Evolutionary conservation across 2,113 vertebrate species (phyloP).

Genomic region (Ochotona princeps): DNA sequence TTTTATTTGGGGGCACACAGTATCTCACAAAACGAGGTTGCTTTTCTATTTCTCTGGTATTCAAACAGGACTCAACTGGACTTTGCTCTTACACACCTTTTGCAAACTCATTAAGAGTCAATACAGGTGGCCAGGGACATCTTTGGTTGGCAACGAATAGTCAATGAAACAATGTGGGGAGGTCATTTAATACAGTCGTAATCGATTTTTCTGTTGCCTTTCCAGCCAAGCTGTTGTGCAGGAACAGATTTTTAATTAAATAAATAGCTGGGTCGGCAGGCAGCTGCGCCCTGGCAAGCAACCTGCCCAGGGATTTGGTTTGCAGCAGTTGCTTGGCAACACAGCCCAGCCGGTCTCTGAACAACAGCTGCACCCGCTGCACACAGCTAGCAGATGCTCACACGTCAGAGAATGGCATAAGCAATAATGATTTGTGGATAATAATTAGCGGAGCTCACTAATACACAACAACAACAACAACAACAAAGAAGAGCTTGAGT

Average conservation of each 20-base stretch:
- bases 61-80: background rate
- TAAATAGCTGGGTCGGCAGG: slow-evolving; percentile 77
- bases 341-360: slow-evolving; percentile 62
- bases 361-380: slow-evolving; percentile 77
- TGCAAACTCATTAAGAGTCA: slow-evolving; percentile 68
- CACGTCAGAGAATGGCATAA: slow-evolving; percentile 70
- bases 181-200: slow-evolving; percentile 73
- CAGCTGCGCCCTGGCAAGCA: slow-evolving; percentile 77
- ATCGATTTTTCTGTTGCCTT: slow-evolving; percentile 70
- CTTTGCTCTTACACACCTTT: slow-evolving; percentile 35
- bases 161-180: slow-evolving; percentile 74
- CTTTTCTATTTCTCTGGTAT: slow-evolving; percentile 15
- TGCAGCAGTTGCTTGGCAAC: slow-evolving; percentile 79
- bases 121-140: slow-evolving; percentile 30
- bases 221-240: slow-evolving; percentile 36
- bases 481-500: background rate
- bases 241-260: slow-evolving; percentile 82
- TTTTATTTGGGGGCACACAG: slow-evolving; percentile 44
- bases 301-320: slow-evolving; percentile 82
- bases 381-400: slow-evolving; percentile 77
- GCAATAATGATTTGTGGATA: slow-evolving; percentile 64
- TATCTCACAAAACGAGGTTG: background rate
- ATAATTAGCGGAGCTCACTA: slow-evolving; percentile 45
- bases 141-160: slow-evolving; percentile 59
- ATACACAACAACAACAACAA: slow-evolving; percentile 26